Evolutionary conservation across 2,113 vertebrate species (phyloP).

Genomic region (Sterrhoptilus dennistouni): DNA sequence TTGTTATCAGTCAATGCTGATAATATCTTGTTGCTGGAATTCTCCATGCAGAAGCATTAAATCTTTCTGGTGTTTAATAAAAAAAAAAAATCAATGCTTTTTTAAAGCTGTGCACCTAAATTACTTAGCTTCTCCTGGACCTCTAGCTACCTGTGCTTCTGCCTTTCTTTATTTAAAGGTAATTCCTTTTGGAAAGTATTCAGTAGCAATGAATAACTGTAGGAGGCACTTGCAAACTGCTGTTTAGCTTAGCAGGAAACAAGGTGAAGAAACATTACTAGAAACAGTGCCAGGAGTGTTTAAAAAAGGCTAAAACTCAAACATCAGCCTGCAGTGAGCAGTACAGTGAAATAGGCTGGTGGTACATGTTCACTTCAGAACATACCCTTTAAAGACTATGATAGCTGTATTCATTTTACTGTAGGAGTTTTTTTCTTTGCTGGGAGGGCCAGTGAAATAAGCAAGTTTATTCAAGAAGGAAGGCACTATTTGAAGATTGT

Average conservation of each 20-base stretch:
- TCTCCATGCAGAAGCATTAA: not conserved
- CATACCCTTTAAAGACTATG: not conserved
- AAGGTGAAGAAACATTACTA: not conserved
- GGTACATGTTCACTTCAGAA: not conserved
- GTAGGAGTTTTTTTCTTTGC: not conserved
- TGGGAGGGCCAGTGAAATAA: not conserved
- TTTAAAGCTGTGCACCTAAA: not conserved
- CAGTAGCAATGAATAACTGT: not conserved
- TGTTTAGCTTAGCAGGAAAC: not conserved
- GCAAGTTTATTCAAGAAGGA: not conserved
- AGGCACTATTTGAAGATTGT: not conserved
- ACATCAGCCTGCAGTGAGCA: not conserved
- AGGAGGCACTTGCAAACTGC: not conserved
- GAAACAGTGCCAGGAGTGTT: not conserved
- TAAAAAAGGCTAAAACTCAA: not conserved
- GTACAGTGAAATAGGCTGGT: not conserved
- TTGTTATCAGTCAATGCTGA: not conserved
- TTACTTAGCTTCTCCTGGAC: not conserved
- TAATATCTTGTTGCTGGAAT: not conserved
- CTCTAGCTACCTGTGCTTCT: not conserved
- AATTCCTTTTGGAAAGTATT: not conserved
- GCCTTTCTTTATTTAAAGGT: not conserved
- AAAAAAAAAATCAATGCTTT: not conserved
- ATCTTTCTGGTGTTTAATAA: not conserved
- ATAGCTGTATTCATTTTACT: not conserved